Evolutionary conservation across 2,797 vertebrate genomes (phyloP).

Genomic region (Falco naumanni): DNA sequence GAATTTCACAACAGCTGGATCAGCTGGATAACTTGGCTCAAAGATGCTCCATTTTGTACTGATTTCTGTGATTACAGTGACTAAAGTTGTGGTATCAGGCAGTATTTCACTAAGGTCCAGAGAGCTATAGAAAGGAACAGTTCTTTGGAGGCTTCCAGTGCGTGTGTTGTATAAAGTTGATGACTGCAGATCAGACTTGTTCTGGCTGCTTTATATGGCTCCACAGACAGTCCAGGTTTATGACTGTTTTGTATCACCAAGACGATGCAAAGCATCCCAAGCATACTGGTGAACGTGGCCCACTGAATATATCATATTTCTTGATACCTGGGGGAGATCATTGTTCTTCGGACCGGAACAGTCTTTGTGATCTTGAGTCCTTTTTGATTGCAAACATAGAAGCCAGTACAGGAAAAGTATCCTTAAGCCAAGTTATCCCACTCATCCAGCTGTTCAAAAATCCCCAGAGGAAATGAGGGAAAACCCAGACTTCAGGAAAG

Average conservation of each 20-base stretch:
- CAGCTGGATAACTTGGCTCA: not conserved
- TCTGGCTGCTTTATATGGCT: not conserved
- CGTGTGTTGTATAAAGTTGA: not conserved
- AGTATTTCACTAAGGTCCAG: not conserved
- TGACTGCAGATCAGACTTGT: not conserved
- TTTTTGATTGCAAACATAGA: slow-evolving; percentile 51
- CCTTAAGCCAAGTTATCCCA: slow-evolving; percentile 60
- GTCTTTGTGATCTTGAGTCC: slow-evolving; percentile 32
- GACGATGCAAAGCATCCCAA: not conserved
- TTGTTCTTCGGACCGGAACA: not conserved
- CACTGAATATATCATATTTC: not conserved
- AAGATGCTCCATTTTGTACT: not conserved
- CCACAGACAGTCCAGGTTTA: not conserved
- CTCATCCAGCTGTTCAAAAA: slow-evolving; percentile 63
- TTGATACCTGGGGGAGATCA: slow-evolving; percentile 49
- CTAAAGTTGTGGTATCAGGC: not conserved
- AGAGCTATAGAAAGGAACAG: not conserved
- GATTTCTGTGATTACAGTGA: slow-evolving; percentile 1
- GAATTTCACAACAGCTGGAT: slow-evolving; percentile 31
- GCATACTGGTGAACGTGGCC: not conserved
- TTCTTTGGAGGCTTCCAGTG: not conserved
- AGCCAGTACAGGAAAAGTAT: slow-evolving; percentile 58
- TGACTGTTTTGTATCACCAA: not conserved
- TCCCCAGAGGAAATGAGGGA: slow-evolving; percentile 52
- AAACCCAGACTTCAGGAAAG: slow-evolving; percentile 44